phyloP scores from a whole-genome alignment of 2,888 invertebrate species.

The Athalia cordata region DNA sequence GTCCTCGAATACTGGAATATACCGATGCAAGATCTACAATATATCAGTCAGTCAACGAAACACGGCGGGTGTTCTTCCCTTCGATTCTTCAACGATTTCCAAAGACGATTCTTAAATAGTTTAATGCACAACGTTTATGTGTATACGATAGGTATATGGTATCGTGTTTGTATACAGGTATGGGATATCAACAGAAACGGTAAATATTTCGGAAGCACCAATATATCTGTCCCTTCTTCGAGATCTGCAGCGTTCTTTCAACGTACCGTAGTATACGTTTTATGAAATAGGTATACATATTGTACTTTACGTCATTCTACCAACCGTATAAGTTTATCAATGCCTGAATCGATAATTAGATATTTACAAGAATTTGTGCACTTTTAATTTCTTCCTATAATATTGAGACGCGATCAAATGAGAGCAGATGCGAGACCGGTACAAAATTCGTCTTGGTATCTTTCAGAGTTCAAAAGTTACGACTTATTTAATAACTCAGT shows the following conservation, averaged over 20 bases:
- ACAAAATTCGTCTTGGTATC: not conserved
- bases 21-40: constrained; percentile 52
- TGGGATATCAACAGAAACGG: not conserved
- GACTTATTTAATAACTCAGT: not conserved
- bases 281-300: too few species aligned
- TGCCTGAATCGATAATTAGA: too few species aligned
- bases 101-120: constrained; percentile 32
- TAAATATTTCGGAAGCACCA: constrained; percentile 2
- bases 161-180: too few species aligned
- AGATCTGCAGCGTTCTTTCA: not conserved
- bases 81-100: constrained; percentile 52
- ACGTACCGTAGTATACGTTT: not conserved
- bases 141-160: too few species aligned
- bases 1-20: too few species aligned
- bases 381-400: too few species aligned
- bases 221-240: too few species aligned
- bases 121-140: not conserved
- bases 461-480: not conserved
- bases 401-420: too few species aligned
- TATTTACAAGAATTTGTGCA: too few species aligned
- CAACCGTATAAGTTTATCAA: too few species aligned
- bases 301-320: too few species aligned
- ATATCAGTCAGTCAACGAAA: constrained; percentile 68
- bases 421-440: too few species aligned
- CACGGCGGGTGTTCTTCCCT: constrained; percentile 63